phyloP scores from a whole-genome alignment of 2,888 invertebrate species.

The Oxyteleia sp. region DNA sequence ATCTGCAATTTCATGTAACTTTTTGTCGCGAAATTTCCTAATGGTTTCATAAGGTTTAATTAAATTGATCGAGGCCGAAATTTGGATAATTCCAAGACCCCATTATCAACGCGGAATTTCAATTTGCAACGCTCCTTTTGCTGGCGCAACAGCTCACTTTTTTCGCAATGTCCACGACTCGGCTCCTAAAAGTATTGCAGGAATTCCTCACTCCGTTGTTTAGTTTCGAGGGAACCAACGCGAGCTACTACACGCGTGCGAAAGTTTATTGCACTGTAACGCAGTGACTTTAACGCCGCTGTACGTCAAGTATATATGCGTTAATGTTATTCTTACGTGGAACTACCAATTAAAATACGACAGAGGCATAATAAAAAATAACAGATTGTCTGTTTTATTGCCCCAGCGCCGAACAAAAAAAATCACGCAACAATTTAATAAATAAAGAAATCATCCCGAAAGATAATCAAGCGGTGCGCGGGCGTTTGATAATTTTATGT shows the following conservation, averaged over 20 bases:
- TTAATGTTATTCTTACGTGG: conserved; percentile 68
- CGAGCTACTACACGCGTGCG: conserved; percentile 72
- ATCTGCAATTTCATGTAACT: too few relatives aligned
- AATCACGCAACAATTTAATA: conserved; percentile 39
- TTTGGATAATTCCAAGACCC: conserved; percentile 33
- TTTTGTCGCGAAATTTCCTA: too few relatives aligned
- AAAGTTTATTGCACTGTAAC: conserved; percentile 73
- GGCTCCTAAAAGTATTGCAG: conserved; percentile 84
- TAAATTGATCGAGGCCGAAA: conserved; percentile 21
- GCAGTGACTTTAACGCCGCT: conserved; percentile 74
- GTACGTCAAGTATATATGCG: conserved; percentile 66
- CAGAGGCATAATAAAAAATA: conserved; percentile 71
- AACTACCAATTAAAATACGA: conserved; percentile 73
- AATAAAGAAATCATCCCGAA: conserved; percentile 44
- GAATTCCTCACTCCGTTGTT: conserved; percentile 81
- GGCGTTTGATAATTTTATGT: background rate
- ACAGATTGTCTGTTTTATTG: conserved; percentile 69
- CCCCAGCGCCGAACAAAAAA: conserved; percentile 28
- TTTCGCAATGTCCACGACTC: conserved; percentile 81
- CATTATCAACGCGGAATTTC: conserved; percentile 50
- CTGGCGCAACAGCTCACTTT: conserved; percentile 84
- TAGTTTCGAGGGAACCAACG: conserved; percentile 70
- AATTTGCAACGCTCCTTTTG: conserved; percentile 56
- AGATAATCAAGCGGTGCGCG: background rate
- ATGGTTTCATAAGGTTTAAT: conserved; percentile 1